Conservation (phyloP, 2,888 invertebrate genomes). For the Euplexia lucipara region DNA sequence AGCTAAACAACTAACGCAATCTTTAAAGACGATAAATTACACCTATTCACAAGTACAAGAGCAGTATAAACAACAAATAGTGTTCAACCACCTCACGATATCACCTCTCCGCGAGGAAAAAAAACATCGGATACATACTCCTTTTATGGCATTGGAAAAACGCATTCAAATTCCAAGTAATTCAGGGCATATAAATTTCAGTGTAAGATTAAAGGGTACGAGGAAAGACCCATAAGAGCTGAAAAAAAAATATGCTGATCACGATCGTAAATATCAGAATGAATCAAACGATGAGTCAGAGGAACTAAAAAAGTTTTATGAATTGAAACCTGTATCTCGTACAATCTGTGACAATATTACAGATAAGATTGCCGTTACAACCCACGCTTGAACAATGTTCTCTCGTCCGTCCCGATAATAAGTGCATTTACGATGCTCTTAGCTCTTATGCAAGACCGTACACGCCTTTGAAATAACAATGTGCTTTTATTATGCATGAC, state of each 20-base stretch:
- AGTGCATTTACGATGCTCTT: slow-evolving; percentile 49
- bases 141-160: slow-evolving; percentile 24
- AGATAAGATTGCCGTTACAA: slow-evolving; percentile 44
- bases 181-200: slow-evolving; percentile 2
- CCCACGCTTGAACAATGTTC: slow-evolving; percentile 37
- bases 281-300: slow-evolving; percentile 42
- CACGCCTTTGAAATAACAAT: slow-evolving; percentile 57
- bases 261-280: slow-evolving; percentile 15
- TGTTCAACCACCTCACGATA: slow-evolving; percentile 28
- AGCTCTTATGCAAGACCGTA: slow-evolving; percentile 48
- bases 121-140: slow-evolving; percentile 34
- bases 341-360: slow-evolving; percentile 39
- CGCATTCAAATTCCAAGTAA: slow-evolving; percentile 23
- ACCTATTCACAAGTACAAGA: slow-evolving; percentile 31
- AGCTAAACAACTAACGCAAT: slow-evolving; percentile 21
- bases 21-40: slow-evolving; percentile 44
- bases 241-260: slow-evolving; percentile 8
- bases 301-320: slow-evolving; percentile 38
- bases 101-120: slow-evolving; percentile 31
- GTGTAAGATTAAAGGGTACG: slow-evolving; percentile 14
- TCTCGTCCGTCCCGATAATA: slow-evolving; percentile 50
- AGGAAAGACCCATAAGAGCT: slow-evolving; percentile 23
- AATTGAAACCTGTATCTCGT: slow-evolving; percentile 49
- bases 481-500: slow-evolving; percentile 35
- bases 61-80: slow-evolving; percentile 20